Conservation (phyloP, 2,797 vertebrate genomes). For the Aldrovandia affinis region DNA sequence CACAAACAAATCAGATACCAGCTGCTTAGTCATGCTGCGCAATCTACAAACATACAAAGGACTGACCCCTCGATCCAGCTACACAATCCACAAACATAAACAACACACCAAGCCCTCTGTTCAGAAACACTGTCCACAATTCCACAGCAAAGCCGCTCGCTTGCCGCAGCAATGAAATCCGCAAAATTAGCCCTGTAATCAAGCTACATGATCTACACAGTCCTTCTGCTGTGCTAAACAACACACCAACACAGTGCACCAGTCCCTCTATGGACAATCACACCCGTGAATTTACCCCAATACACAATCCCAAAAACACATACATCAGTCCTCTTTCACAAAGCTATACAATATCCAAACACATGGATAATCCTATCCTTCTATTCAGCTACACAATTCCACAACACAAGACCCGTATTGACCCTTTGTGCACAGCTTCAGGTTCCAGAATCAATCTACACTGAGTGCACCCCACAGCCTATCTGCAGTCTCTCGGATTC, state of each 20-base stretch:
- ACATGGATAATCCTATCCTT: not conserved
- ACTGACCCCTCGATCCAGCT: not conserved
- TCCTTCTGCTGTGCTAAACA: not conserved
- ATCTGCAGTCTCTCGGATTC: not conserved
- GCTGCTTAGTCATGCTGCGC: not conserved
- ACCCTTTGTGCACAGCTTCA: not conserved
- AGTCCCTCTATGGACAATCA: not conserved
- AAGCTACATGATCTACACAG: not conserved
- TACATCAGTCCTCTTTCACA: not conserved
- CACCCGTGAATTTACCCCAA: not conserved
- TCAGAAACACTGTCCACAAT: not conserved
- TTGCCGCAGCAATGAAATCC: not conserved
- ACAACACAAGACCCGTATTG: not conserved
- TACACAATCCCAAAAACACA: not conserved
- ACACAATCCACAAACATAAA: not conserved
- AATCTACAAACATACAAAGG: not conserved
- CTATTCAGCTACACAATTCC: not conserved
- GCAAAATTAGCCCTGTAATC: not conserved
- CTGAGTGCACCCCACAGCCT: not conserved
- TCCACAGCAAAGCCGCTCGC: not conserved
- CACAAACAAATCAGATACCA: slow-evolving; percentile 29
- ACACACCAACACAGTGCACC: not conserved
- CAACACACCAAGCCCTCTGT: not conserved
- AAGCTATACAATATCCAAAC: not conserved
- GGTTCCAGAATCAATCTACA: not conserved